Evolutionary conservation across 2,113 vertebrate genomes (phyloP).

Genomic region (Engraulis encrasicolus): DNA sequence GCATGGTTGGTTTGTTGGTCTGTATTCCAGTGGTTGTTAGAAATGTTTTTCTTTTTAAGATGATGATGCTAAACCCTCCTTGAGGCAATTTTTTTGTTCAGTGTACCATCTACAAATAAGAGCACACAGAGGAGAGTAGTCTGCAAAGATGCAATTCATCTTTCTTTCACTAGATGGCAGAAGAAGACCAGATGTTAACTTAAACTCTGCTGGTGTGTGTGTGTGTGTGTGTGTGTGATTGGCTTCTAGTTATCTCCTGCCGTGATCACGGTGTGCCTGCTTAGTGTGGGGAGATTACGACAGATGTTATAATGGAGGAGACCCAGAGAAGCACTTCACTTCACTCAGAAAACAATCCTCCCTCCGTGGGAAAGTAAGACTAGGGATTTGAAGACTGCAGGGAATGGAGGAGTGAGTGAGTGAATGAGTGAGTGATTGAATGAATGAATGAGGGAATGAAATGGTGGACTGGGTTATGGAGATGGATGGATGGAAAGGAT

Average conservation of each 20-base stretch:
- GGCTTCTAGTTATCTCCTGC: not conserved
- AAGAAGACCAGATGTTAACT: not conserved
- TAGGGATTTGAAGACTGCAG: too few species aligned
- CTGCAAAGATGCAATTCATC: constrained; percentile 13
- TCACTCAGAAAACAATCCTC: not conserved
- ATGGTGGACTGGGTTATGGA: too few species aligned
- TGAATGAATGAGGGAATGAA: too few species aligned
- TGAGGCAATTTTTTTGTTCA: not conserved
- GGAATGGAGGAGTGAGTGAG: not conserved
- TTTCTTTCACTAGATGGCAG: constrained; percentile 44
- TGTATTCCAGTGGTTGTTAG: too few species aligned
- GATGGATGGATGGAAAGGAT: too few species aligned
- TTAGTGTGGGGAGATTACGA: not conserved
- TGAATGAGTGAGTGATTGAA: too few species aligned
- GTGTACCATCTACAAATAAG: not conserved
- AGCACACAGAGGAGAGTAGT: not conserved
- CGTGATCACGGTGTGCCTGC: not conserved
- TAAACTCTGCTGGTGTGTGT: too few species aligned
- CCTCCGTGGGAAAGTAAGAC: not conserved
- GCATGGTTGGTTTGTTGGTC: too few species aligned
- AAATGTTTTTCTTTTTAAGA: too few species aligned
- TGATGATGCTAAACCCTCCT: too few species aligned
- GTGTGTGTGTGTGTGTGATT: not conserved
- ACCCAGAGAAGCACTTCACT: not conserved
- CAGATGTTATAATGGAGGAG: not conserved